Evolutionary conservation across 2,113 vertebrate species (phyloP).

Genomic region (Piaya cayana): DNA sequence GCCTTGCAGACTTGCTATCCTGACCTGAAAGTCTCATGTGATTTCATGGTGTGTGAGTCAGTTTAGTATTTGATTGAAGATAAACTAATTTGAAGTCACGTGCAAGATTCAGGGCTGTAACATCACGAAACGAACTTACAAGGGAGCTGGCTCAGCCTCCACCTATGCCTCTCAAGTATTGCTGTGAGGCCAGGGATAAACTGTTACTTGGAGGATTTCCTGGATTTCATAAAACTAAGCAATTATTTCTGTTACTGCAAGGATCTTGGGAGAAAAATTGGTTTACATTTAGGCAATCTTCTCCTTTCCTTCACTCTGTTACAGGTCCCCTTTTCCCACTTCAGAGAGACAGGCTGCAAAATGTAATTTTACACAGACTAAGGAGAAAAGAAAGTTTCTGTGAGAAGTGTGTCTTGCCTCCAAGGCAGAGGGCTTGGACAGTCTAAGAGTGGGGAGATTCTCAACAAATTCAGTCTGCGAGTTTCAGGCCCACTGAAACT

Average conservation of each 20-base stretch:
- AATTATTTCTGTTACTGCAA: background rate
- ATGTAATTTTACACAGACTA: background rate
- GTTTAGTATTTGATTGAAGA: background rate
- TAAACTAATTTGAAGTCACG: background rate
- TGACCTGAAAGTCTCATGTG: background rate
- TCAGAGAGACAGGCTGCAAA: background rate
- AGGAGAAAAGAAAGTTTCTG: background rate
- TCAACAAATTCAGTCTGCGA: background rate
- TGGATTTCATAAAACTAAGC: constrained; percentile 4
- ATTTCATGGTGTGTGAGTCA: background rate
- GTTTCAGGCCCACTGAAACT: background rate
- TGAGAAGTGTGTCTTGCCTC: background rate
- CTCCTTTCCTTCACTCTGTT: background rate
- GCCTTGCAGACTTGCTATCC: background rate
- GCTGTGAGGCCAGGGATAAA: background rate
- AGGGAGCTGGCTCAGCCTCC: background rate
- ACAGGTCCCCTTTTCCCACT: background rate
- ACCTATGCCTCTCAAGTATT: background rate
- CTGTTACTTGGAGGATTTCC: background rate
- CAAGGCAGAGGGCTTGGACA: background rate
- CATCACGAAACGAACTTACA: background rate
- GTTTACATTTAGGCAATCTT: background rate
- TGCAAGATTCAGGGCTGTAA: background rate
- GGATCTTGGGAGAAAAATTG: background rate
- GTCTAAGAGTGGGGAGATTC: background rate